phyloP scores from a whole-genome alignment of 2,797 vertebrate species.

The Gymnocypris eckloni region DNA sequence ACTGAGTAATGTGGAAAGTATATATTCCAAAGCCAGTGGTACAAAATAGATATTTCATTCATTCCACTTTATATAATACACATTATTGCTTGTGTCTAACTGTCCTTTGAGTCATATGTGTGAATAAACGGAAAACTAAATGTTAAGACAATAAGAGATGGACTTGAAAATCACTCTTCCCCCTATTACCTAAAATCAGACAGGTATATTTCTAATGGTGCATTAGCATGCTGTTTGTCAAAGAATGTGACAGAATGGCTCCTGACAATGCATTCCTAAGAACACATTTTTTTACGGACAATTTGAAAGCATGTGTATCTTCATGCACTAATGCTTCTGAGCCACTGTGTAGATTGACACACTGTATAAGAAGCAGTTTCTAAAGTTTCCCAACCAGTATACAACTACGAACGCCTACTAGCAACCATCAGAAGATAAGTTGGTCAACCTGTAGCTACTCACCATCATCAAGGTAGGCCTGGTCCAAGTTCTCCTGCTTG shows the following conservation, averaged over 20 bases:
- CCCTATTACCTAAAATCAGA: slow-evolving; percentile 44
- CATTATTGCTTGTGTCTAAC: background rate
- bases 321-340: background rate
- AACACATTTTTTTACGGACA: background rate
- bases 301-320: background rate
- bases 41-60: background rate
- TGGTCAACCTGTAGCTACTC: slow-evolving; percentile 68
- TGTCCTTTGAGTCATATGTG: slow-evolving; percentile 3
- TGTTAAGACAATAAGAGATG: slow-evolving; percentile 17
- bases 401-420: too few species aligned
- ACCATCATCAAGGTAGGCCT: slow-evolving; percentile 99
- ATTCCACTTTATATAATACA: slow-evolving; percentile 21
- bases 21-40: background rate
- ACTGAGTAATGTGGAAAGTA: slow-evolving; percentile 29
- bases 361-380: background rate
- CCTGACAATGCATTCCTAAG: background rate
- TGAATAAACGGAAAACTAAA: slow-evolving; percentile 5
- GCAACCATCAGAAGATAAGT: background rate
- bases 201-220: background rate
- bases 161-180: slow-evolving; percentile 23
- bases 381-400: background rate
- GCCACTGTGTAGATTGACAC: background rate
- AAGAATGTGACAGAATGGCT: background rate
- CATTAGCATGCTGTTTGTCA: background rate
- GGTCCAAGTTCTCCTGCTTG: slow-evolving; percentile 97